A percentile compares a stretch with the other conserved stretches of the same genome.
These are phyloP conservation scores for Abramis brama DNA, from an alignment of 2,113 vertebrate genomes.

Conservation along the genomic window DNA sequence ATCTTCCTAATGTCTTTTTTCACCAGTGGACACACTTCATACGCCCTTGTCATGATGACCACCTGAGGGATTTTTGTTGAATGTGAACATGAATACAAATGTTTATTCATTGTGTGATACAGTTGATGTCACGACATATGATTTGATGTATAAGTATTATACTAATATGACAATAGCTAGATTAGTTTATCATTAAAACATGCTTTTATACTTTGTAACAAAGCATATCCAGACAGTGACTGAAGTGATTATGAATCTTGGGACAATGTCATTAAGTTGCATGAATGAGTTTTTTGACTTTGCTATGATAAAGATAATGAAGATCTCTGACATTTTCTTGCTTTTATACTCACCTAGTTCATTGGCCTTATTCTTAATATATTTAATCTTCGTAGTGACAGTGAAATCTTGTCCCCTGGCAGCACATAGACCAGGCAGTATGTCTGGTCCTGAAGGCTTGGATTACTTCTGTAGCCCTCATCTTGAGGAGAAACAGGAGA, in stretches of 20 bases:
- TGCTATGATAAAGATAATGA: neutral
- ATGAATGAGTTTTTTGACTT: neutral
- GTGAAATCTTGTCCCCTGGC: neutral
- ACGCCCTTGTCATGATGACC: neutral
- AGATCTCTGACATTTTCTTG: neutral
- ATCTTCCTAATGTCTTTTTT: neutral
- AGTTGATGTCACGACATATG: neutral
- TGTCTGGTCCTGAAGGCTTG: neutral
- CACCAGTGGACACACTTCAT: neutral
- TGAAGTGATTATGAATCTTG: neutral
- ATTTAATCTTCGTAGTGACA: neutral
- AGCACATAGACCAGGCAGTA: constrained; percentile 16
- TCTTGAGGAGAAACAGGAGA: neutral
- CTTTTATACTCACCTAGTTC: neutral
- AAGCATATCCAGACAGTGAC: too few relatives aligned
- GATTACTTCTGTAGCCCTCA: neutral
- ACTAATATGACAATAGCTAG: neutral
- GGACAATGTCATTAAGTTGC: neutral
- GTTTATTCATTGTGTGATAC: neutral
- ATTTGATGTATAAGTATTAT: neutral
- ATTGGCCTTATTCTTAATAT: neutral
- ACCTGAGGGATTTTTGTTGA: neutral
- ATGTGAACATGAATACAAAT: neutral
- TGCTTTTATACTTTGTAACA: too few relatives aligned
- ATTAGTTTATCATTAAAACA: too few relatives aligned